Conservation (phyloP, 2,888 invertebrate species). For the Himalopsyche anomala region DNA sequence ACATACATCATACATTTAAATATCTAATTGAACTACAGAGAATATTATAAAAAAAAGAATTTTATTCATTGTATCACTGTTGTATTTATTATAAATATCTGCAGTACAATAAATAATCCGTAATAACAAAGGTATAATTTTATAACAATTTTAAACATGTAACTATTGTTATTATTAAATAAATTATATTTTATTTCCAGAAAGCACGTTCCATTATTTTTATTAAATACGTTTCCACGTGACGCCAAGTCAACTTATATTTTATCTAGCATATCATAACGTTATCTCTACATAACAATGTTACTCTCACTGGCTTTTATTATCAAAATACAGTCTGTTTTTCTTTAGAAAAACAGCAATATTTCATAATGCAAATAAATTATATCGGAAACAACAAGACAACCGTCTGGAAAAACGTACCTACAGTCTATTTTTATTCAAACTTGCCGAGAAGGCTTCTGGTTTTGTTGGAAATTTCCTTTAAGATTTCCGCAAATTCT, state of each 20-base stretch:
- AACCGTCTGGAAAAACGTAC: neutral
- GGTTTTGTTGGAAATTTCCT: conserved; percentile 21
- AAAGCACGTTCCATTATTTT: neutral
- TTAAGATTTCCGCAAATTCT: conserved; percentile 24
- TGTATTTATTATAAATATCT: too few relatives aligned
- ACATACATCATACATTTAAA: too few relatives aligned
- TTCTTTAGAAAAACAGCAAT: neutral
- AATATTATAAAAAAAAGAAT: too few relatives aligned
- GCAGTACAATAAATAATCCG: too few relatives aligned
- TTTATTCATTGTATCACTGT: too few relatives aligned
- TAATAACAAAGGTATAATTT: neutral
- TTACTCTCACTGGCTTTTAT: conserved; percentile 22
- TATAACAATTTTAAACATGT: neutral
- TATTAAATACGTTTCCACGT: conserved; percentile 19
- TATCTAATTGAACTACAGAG: too few relatives aligned
- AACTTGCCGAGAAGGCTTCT: neutral
- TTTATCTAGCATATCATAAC: conserved; percentile 29
- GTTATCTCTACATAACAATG: conserved; percentile 9
- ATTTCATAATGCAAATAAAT: conserved; percentile 40
- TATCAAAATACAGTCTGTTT: conserved; percentile 1
- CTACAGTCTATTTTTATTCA: conserved; percentile 1
- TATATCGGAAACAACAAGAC: conserved; percentile 27
- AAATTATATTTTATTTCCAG: neutral
- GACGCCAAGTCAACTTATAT: conserved; percentile 25
- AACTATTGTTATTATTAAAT: neutral